Evolutionary conservation across 2,113 vertebrate species (phyloP).

Genomic region (Cinclus cinclus): DNA sequence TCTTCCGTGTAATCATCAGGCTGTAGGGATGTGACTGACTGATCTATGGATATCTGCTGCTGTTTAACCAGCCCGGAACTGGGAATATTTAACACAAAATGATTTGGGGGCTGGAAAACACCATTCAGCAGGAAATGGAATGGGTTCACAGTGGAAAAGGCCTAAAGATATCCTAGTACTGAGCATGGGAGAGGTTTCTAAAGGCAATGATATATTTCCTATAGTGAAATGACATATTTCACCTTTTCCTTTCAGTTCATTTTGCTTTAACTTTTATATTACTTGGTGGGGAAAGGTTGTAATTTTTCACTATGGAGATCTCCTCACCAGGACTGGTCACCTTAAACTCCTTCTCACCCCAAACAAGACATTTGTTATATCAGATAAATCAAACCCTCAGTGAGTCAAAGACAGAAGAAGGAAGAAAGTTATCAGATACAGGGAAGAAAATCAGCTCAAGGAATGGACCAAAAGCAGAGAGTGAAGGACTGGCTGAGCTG

Average conservation of each 20-base stretch:
- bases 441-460: background rate
- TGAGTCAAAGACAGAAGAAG: background rate
- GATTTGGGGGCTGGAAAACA: background rate
- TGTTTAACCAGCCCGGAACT: background rate
- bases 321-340: background rate
- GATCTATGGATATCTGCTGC: background rate
- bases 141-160: background rate
- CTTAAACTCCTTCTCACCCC: background rate
- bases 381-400: background rate
- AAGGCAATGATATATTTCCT: background rate
- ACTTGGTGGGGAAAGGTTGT: background rate
- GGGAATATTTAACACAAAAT: background rate
- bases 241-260: background rate
- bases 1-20: constrained; percentile 11
- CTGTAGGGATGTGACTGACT: background rate
- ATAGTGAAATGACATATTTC: background rate
- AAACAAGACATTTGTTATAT: background rate
- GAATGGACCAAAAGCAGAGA: background rate
- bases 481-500: background rate
- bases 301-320: background rate
- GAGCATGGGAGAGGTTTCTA: background rate
- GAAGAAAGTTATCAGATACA: background rate
- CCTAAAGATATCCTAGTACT: background rate
- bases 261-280: background rate
- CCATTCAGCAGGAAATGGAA: background rate